Conservation (phyloP, 2,888 invertebrate genomes). For the Drosophila nr. perissopoda region DNA sequence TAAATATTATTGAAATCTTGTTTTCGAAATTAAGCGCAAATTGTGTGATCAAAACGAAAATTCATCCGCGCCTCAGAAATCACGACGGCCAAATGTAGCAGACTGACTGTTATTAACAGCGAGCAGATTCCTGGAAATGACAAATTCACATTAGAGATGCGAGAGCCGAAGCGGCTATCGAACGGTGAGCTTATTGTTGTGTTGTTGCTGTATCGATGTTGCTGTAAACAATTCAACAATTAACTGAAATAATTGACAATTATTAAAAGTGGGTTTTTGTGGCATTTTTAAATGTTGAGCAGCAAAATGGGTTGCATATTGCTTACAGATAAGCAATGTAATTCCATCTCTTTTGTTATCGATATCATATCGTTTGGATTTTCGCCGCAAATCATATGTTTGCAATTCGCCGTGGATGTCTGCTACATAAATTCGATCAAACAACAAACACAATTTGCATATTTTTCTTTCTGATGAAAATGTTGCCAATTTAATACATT, state of each 20-base stretch:
- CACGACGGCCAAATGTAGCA: slow-evolving; percentile 63
- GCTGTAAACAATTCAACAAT: not conserved
- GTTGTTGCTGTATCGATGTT: slow-evolving; percentile 25
- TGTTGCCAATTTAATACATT: slow-evolving; percentile 22
- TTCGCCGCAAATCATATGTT: slow-evolving; percentile 40
- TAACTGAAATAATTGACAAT: not conserved
- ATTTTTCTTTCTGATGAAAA: slow-evolving; percentile 40
- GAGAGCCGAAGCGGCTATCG: slow-evolving; percentile 10
- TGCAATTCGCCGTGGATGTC: slow-evolving; percentile 27
- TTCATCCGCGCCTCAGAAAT: slow-evolving; percentile 55
- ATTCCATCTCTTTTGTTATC: slow-evolving; percentile 11
- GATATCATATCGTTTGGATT: slow-evolving; percentile 5
- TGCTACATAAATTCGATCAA: slow-evolving; percentile 52
- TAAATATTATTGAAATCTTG: slow-evolving; percentile 53
- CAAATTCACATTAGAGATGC: slow-evolving; percentile 37
- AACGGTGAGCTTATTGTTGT: not conserved
- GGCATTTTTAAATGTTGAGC: not conserved
- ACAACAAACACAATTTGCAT: slow-evolving; percentile 58
- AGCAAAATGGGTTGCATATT: not conserved
- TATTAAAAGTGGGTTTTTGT: not conserved
- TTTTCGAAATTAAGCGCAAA: slow-evolving; percentile 64
- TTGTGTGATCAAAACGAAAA: slow-evolving; percentile 32
- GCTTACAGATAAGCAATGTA: not conserved
- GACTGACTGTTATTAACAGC: slow-evolving; percentile 57
- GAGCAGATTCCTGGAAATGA: slow-evolving; percentile 20